phyloP scores from a whole-genome alignment of 2,797 vertebrate genomes.

The Propithecus perrieri region DNA sequence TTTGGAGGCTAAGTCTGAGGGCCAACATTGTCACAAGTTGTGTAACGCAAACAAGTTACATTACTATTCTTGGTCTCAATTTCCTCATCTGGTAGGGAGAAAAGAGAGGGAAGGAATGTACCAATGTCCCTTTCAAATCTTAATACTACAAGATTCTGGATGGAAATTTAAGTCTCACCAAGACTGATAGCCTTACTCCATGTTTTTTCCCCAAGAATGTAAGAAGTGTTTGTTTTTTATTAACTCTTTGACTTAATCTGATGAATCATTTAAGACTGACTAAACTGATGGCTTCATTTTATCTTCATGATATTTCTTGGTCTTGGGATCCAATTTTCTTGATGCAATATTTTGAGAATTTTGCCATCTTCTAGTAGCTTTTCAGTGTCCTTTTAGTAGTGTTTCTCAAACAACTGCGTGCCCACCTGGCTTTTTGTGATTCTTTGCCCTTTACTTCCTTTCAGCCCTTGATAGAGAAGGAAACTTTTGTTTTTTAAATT shows the following conservation, averaged over 20 bases:
- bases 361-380: background rate
- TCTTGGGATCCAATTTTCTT: background rate
- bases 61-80: background rate
- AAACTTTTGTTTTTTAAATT: background rate
- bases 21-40: background rate
- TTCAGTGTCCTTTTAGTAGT: background rate
- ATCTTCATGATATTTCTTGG: background rate
- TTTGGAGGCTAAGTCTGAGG: background rate
- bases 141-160: background rate
- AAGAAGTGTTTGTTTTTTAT: background rate
- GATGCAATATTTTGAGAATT: background rate
- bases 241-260: background rate
- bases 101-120: background rate
- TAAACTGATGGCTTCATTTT: background rate
- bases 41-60: background rate
- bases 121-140: background rate
- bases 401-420: background rate
- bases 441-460: background rate
- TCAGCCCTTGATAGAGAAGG: background rate
- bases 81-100: background rate
- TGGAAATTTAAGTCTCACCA: background rate
- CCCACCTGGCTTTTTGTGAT: background rate
- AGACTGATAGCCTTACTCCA: accelerated
- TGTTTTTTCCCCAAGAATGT: background rate
- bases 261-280: background rate